Base-by-base conservation (phyloP, 2,797 vertebrate species). In the Chelon auratus region DNA sequence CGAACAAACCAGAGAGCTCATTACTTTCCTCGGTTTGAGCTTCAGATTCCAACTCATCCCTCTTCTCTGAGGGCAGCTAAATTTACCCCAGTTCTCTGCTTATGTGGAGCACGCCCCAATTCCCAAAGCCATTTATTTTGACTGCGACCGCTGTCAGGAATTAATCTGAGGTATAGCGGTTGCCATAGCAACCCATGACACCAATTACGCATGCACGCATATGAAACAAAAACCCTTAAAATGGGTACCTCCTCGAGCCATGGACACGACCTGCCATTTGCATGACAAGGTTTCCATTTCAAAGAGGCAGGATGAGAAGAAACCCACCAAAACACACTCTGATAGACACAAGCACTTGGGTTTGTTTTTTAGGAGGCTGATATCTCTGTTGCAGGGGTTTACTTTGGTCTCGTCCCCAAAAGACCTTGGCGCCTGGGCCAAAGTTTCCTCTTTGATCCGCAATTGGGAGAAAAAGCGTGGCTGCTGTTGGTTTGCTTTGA, bases 61-160 rank as follows among this genome's bases (percentile, higher is more conserved):
- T 71, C 40, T 79, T 68, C 68, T 86, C 75, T 18, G 77, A 85
- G 73, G 81, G 53, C 48, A 74, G 87, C 91, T 94, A 94, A 91
- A 93, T 93, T 90, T 93, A 94, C 86, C 81, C 82, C 77, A 56
- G 85, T 74, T 89, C 85, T 77, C 82, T 80, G 85, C 80, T 75
- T 89, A 93, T 92, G 75, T 92, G 78, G 91, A 92, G 80, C 88
- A 30, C 43, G 89, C 87, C 91, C 92, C 86, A 91, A 92, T 91
- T 94, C 93, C 93, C 93, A 92, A 69, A 91, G 87, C 88, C 91
- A 93, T 94, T 94, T 93, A 94, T 94, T 94, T 81, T 45, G 80
- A 88, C 91, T 89, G 85, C 65, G 68, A 81, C 81, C 81, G 66
- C 88, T 91, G 92, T 93, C 92, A 88, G 78, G 86, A 92, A 89